Evolutionary conservation across 2,113 vertebrate species (phyloP).

Genomic region (Oreochromis niloticus): DNA sequence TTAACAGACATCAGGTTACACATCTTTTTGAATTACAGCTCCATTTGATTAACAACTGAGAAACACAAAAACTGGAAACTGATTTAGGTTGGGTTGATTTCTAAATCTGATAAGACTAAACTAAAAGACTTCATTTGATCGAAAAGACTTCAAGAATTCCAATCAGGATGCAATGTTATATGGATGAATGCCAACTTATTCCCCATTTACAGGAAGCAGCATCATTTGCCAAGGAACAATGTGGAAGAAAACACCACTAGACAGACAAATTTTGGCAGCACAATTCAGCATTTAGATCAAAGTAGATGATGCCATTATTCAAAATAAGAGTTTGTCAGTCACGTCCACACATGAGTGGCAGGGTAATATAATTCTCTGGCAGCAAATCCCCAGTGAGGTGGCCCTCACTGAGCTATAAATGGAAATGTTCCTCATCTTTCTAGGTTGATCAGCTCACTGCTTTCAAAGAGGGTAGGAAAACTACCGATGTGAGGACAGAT

Average conservation of each 20-base stretch:
- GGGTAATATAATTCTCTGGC: conserved; percentile 24
- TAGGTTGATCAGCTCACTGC: conserved; percentile 32
- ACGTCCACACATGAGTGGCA: background rate
- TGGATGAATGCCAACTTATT: background rate
- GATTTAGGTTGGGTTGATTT: background rate
- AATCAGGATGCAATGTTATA: background rate
- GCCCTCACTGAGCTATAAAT: conserved; percentile 65
- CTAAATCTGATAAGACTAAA: background rate
- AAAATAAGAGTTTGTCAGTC: conserved; percentile 34
- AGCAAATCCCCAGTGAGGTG: conserved; percentile 35
- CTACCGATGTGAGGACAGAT: conserved; percentile 52
- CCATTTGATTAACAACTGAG: background rate
- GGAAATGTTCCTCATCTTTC: conserved; percentile 52
- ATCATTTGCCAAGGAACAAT: background rate
- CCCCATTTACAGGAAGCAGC: background rate
- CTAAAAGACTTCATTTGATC: background rate
- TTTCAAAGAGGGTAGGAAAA: conserved; percentile 17
- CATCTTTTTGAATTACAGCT: background rate
- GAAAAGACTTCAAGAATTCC: background rate
- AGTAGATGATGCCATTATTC: conserved; percentile 1
- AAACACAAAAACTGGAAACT: background rate
- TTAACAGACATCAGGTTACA: background rate
- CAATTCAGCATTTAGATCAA: background rate
- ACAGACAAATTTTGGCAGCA: background rate
- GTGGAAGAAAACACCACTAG: background rate